Percentiles rank a stretch among this genome's conserved stretches.
These are phyloP conservation scores for Microtus richardsoni DNA, from an alignment of 2,113 vertebrate genomes.

Conservation along the genomic window DNA sequence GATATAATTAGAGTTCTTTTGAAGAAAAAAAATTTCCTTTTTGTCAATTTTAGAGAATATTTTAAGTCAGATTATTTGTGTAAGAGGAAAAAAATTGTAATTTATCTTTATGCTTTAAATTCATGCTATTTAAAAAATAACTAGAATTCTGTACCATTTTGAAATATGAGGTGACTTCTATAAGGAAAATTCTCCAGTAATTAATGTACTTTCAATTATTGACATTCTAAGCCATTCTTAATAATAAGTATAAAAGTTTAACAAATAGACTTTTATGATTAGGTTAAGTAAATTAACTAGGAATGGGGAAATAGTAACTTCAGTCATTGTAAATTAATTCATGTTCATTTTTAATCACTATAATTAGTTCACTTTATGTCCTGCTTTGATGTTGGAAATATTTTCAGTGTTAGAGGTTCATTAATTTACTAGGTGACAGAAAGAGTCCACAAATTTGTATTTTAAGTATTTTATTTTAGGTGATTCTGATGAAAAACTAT, in stretches of 20 bases:
- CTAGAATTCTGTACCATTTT: not conserved
- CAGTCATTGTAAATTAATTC: slow-evolving; percentile 46
- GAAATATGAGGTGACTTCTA: not conserved
- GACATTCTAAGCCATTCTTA: slow-evolving; percentile 54
- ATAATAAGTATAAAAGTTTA: slow-evolving; percentile 1
- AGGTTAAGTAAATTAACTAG: slow-evolving; percentile 36
- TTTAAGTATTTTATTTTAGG: slow-evolving; percentile 41
- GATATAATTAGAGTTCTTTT: slow-evolving; percentile 25
- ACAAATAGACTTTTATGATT: slow-evolving; percentile 16
- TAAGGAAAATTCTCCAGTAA: not conserved
- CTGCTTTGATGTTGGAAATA: slow-evolving; percentile 34
- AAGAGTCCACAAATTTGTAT: not conserved
- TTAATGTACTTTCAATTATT: not conserved
- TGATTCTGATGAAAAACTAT: slow-evolving; percentile 7
- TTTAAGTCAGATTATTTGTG: slow-evolving; percentile 41
- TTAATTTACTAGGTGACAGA: not conserved
- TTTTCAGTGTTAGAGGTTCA: slow-evolving; percentile 4
- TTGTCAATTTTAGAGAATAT: slow-evolving; percentile 48
- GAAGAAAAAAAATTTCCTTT: slow-evolving; percentile 15
- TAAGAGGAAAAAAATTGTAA: slow-evolving; percentile 14
- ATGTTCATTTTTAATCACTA: slow-evolving; percentile 57
- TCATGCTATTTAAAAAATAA: slow-evolving; percentile 23
- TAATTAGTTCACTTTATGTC: slow-evolving; percentile 55
- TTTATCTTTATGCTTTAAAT: slow-evolving; percentile 34
- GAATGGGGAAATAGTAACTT: not conserved